Base-by-base conservation (phyloP, 2,888 invertebrate species). In the Pristionchus fissidentatus region DNA sequence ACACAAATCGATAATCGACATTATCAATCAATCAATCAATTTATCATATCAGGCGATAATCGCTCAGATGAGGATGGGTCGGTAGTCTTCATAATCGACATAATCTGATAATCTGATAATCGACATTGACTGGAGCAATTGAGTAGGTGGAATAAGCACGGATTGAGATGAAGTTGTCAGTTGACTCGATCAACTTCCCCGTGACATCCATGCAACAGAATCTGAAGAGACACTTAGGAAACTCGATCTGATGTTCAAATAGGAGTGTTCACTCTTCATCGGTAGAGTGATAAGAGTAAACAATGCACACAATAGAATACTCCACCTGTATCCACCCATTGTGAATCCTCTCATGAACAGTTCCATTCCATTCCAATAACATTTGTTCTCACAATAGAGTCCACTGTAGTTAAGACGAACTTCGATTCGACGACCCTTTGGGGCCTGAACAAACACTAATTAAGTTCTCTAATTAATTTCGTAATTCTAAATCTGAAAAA, bases 311-410 rank as follows among this genome's bases (percentile, higher is more conserved):
- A 10, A 10, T 15, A 19, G 10, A 19, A 49, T 49, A 19, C 49
- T 49, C 49, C 49, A 70, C 70, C 41, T 70, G 41, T 70, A 70
- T 70, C 70, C 70, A 38, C 70, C 70, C 29, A 32, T 70, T 10
- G 35, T 22, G 19, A 41, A 70, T 38, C 70, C 70, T 22, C 41
- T 38, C 15, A 32, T 70, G 38, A 70, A 70, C 22, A 70, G n/a
- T 70, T 70, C 70, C 38, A 70, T 70, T 41, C 70, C 70, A 41
- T 70, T 38, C 70, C 70, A 70, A 70, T 70, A 32, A 15, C 70
- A 70, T 70, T 32, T 38, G 38, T 19, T 38, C 8, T 38, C 38
- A 70, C 70, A 70, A 32, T 32, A 70, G 3, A 70, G n/a, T 22
- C 38, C 70, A 41, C 38, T 41, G n/a, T 38, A 38, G 38, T 70